Conservation (phyloP, 2,888 invertebrate genomes). For the Cheiracanthium punctorium region DNA sequence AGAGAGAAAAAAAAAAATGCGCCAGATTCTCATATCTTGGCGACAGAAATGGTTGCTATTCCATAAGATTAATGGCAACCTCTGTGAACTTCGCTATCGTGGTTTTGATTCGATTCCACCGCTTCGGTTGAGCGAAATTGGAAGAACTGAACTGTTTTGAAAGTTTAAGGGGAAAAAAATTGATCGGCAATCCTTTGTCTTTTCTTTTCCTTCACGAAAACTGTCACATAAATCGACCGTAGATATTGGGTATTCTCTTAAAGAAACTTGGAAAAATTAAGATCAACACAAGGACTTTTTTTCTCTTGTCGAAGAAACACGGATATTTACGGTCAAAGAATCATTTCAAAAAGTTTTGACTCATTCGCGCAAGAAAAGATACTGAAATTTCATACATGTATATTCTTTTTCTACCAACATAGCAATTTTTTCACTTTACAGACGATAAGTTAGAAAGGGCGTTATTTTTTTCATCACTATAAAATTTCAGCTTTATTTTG, state of each 20-base stretch:
- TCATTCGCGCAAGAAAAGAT: background rate
- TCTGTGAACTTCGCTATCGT: conserved; percentile 34
- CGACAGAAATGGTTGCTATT: conserved; percentile 47
- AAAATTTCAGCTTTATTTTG: too few species aligned
- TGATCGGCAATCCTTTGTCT: background rate
- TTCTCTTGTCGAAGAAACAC: background rate
- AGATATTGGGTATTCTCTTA: background rate
- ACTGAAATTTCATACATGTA: background rate
- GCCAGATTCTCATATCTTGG: conserved; percentile 23
- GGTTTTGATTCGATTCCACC: conserved; percentile 40
- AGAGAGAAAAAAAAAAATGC: background rate
- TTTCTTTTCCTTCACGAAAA: conserved; percentile 4
- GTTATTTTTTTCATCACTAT: too few species aligned
- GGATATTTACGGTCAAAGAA: conserved; percentile 7
- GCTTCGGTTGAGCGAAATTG: conserved; percentile 18
- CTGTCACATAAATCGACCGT: conserved; percentile 48
- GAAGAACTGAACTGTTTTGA: conserved; percentile 11
- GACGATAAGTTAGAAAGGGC: too few species aligned
- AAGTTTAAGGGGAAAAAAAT: background rate
- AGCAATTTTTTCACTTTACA: too few species aligned
- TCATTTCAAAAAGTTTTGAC: background rate
- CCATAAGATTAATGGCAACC: conserved; percentile 51
- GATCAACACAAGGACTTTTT: background rate
- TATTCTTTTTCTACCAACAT: too few species aligned
- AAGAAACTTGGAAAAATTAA: conserved; percentile 15